Conservation (phyloP, 2,888 invertebrate species). For the Elmis aenea region DNA sequence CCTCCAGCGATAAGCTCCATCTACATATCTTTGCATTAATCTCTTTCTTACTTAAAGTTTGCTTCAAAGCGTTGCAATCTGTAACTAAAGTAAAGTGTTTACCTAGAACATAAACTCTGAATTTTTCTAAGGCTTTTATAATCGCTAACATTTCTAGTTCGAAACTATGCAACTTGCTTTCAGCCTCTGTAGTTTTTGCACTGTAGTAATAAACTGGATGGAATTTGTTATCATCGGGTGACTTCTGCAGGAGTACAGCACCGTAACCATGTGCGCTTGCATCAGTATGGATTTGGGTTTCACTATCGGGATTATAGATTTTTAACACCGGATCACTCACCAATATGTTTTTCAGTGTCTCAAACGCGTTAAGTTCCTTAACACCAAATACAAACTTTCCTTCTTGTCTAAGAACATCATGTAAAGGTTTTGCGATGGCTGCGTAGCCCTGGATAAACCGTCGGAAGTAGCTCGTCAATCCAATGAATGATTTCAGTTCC, state of each 20-base stretch:
- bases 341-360: neutral
- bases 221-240: slow-evolving; percentile 22
- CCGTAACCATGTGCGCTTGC: slow-evolving; percentile 3
- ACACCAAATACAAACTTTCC: no score
- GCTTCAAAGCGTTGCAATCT: slow-evolving; percentile 29
- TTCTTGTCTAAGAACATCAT: no score
- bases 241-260: slow-evolving; percentile 5
- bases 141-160: slow-evolving; percentile 32
- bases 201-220: slow-evolving; percentile 4
- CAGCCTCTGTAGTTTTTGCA: slow-evolving; percentile 6
- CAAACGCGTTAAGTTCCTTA: no score
- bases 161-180: slow-evolving; percentile 35
- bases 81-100: slow-evolving; percentile 30
- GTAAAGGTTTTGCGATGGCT: no score
- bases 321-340: neutral
- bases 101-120: slow-evolving; percentile 31
- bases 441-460: no score
- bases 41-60: slow-evolving; percentile 29
- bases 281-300: slow-evolving; percentile 4
- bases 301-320: slow-evolving; percentile 2
- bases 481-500: no score
- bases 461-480: no score
- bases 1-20: slow-evolving; percentile 25
- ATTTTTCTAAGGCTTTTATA: slow-evolving; percentile 27
- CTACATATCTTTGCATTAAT: slow-evolving; percentile 30